Conservation (phyloP, 2,888 invertebrate genomes). For the Nemapogon koenigi region DNA sequence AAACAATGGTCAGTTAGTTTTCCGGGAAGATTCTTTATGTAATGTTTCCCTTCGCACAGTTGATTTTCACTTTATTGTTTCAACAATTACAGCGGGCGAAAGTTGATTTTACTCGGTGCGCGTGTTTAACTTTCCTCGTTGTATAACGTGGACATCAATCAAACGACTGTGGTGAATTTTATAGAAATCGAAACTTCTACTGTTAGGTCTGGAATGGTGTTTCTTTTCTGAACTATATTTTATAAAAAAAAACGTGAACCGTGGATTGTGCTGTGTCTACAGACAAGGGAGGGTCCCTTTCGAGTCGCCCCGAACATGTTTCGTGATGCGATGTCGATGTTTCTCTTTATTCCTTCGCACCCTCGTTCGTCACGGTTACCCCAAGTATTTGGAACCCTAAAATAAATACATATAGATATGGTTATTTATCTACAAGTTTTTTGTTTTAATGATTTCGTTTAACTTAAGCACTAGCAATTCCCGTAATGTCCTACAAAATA, state of each 20-base stretch:
- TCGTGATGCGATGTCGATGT: constrained; percentile 40
- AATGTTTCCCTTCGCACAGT: neutral
- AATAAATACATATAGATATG: neutral
- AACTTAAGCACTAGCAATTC: too few species aligned
- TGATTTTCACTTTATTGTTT: constrained; percentile 1
- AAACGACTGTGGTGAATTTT: constrained; percentile 3
- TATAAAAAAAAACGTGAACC: too few species aligned
- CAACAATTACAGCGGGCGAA: constrained; percentile 45
- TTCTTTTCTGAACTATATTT: too few species aligned
- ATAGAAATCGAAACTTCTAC: constrained; percentile 4
- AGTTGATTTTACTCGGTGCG: constrained; percentile 40
- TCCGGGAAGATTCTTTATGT: too few species aligned
- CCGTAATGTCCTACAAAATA: too few species aligned
- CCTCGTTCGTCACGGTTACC: constrained; percentile 46
- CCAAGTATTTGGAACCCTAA: constrained; percentile 33
- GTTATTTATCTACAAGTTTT: neutral
- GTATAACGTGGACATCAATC: constrained; percentile 49
- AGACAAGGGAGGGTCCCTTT: constrained; percentile 5
- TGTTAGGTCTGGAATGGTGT: too few species aligned
- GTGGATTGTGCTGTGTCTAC: neutral
- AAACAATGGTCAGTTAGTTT: constrained; percentile 34
- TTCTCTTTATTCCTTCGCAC: constrained; percentile 46
- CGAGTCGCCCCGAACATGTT: constrained; percentile 27
- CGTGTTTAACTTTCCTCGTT: constrained; percentile 60
- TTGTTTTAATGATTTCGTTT: too few species aligned